phyloP scores from a whole-genome alignment of 30 jellyfish, hydroid and myxozoan genomes.

The Rhopilema esculentum region DNA sequence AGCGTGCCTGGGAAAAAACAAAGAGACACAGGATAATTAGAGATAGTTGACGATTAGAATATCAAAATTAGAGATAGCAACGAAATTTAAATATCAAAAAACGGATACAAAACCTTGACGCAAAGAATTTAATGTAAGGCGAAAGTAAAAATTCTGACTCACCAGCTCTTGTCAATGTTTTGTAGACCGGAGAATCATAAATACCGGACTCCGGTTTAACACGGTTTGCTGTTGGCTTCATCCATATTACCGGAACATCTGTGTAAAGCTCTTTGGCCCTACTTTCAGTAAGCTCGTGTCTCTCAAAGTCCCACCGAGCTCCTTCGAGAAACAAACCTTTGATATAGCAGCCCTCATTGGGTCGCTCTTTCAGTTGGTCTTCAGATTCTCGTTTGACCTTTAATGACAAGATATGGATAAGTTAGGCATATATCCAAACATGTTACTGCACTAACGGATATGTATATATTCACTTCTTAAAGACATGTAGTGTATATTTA shows the following conservation, averaged over 20 bases:
- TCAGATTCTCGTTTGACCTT: conserved; percentile 77
- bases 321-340: conserved; percentile 87
- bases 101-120: no score
- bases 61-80: no score
- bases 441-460: neutral
- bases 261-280: conserved; percentile 84
- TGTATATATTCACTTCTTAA: no score
- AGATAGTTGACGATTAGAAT: neutral
- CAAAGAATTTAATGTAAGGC: no score
- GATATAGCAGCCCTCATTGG: conserved; percentile 78
- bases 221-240: conserved; percentile 81
- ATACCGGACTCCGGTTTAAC: conserved; percentile 74
- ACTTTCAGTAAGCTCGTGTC: conserved; percentile 89
- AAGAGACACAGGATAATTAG: neutral
- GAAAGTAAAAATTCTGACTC: no score
- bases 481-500: no score
- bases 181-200: conserved; percentile 90
- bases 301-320: conserved; percentile 85
- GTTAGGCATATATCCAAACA: neutral
- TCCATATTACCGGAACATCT: conserved; percentile 90
- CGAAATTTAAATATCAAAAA: no score
- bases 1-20: conserved; percentile 71
- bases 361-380: conserved; percentile 65
- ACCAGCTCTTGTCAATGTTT: conserved; percentile 94
- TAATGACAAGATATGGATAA: neutral